phyloP scores from a whole-genome alignment of 2,888 invertebrate species.

The Byasa hedistus region DNA sequence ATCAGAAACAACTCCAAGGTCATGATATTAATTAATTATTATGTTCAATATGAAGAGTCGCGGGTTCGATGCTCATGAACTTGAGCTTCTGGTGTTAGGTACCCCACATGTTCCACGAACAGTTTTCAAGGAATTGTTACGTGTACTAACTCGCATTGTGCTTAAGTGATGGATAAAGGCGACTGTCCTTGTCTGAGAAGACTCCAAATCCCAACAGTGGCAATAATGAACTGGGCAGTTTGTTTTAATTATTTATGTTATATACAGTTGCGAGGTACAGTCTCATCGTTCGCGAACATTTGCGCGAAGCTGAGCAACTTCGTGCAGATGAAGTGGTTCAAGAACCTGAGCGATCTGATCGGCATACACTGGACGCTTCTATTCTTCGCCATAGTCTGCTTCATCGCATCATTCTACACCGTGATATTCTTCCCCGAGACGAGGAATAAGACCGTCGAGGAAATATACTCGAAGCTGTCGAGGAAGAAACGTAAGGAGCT shows the following conservation, averaged over 20 bases:
- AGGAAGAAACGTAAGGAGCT: slow-evolving; percentile 43
- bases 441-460: slow-evolving; percentile 61
- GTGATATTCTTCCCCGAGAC: slow-evolving; percentile 66
- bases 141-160: no score
- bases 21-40: no score
- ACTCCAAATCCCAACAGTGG: no score
- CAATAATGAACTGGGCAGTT: neutral
- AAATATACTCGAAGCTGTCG: slow-evolving; percentile 63
- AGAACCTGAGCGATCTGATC: slow-evolving; percentile 55
- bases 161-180: no score
- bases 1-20: no score
- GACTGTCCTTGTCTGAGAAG: no score
- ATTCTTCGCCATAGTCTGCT: slow-evolving; percentile 63
- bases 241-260: slow-evolving; percentile 3
- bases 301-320: slow-evolving; percentile 72
- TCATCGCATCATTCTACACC: slow-evolving; percentile 60
- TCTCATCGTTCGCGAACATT: slow-evolving; percentile 68
- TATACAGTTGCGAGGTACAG: slow-evolving; percentile 68
- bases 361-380: slow-evolving; percentile 72
- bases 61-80: no score
- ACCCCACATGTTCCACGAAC: no score
- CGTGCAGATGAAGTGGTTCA: slow-evolving; percentile 72
- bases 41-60: no score
- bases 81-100: no score
- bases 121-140: no score